Evolutionary conservation across 1,140 invertebrate genomes (phyloP), one percentile per base, ranked within the genome.

Genomic region (Tigriopus japonicus): DNA sequence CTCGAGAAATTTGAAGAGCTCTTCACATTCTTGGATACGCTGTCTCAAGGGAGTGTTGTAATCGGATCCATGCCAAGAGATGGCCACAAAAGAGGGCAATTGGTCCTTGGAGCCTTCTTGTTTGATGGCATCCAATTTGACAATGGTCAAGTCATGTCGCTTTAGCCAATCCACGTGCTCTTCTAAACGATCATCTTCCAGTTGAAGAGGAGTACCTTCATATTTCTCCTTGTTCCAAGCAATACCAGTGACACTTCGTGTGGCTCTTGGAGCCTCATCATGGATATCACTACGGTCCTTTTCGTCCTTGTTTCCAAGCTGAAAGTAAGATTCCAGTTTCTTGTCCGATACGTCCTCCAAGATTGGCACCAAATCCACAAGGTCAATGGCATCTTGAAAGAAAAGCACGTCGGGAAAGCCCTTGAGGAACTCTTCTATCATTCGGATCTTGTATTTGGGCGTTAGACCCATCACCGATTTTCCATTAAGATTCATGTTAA

Each of bases 41-140:
- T 17, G n/a, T 19, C 41, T 23, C 12, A 58, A 41, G 5, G 55
- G 28, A 3, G 21, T 15, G 6, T 9, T n/a, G 28, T 58, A 58
- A 23, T 58, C 55, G 5, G 41, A 41, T 13, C 55, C 55, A 19
- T 58, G 55, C 55, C 55, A 58, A 3, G 55, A 58, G 28, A 41
- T 40, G 40, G 21, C 21, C 21, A 58, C 15, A 9, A 58, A 17
- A 41, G 55, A 58, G 12, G 55, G 55, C 13, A 43, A 19, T 14
- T 55, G 15, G 3, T 55, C 28, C 28, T 40, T 28, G 23, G 14
- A 3, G 13, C 28, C 15, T 28, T 19, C 21, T n/a, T 24, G 53
- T 35, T 35, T 3, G 28, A 35, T 3, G 2, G 53, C 15, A 24
- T 55, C 21, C 53, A 55, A 24, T 15, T 40, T 23, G n/a, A 55